Evolutionary conservation across 2,797 vertebrate genomes (phyloP).

Genomic region (Ctenopoma multispine): DNA sequence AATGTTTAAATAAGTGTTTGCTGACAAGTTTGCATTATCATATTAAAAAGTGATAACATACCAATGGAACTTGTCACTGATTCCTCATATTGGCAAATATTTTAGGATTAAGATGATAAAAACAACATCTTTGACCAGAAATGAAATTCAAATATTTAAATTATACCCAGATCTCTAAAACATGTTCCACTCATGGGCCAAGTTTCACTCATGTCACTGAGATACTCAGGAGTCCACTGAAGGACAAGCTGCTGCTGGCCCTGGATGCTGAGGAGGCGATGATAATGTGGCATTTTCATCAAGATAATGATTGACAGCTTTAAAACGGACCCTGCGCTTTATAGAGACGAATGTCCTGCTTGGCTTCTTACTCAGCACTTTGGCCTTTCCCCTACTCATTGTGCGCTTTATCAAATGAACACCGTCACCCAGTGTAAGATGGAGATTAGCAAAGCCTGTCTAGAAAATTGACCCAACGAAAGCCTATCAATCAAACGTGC

Average conservation of each 20-base stretch:
- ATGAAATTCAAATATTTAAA: too few relatives aligned
- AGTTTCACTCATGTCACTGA: constrained; percentile 44
- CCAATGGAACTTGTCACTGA: not conserved
- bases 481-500: constrained; percentile 82
- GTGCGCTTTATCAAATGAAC: constrained; percentile 81
- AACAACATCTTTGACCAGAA: too few relatives aligned
- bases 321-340: constrained; percentile 81
- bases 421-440: constrained; percentile 73
- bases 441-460: constrained; percentile 83
- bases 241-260: constrained; percentile 76
- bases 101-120: too few relatives aligned
- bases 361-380: constrained; percentile 87
- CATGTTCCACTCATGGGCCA: too few relatives aligned
- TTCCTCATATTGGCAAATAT: too few relatives aligned
- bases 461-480: constrained; percentile 83
- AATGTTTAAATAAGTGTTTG: not conserved
- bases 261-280: constrained; percentile 73
- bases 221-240: constrained; percentile 76
- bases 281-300: constrained; percentile 81
- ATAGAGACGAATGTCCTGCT: constrained; percentile 86
- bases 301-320: constrained; percentile 88
- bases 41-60: not conserved
- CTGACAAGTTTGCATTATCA: not conserved
- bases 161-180: not conserved
- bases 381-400: constrained; percentile 73